phyloP scores from a whole-genome alignment of 2,888 invertebrate genomes.

The Callyntrura sp. region DNA sequence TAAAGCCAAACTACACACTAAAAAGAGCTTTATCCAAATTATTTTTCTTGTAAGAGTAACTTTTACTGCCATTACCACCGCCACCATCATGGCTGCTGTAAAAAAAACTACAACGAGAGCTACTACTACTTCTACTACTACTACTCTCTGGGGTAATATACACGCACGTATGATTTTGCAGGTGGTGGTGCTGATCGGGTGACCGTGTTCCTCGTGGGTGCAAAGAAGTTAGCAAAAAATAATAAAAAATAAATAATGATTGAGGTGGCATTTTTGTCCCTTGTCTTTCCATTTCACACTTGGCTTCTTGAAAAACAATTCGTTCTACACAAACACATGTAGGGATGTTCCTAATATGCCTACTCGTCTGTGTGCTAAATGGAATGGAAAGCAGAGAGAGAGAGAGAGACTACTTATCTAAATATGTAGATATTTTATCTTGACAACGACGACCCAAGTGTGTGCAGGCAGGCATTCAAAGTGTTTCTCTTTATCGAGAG shows the following conservation, averaged over 20 bases:
- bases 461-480: not conserved
- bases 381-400: conserved; percentile 4
- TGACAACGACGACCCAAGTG: too few relatives aligned
- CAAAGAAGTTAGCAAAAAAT: not conserved
- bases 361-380: too few relatives aligned
- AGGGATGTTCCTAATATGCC: too few relatives aligned
- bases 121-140: not conserved
- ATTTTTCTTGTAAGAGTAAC: conserved; percentile 26
- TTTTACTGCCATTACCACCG: conserved; percentile 22
- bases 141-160: conserved; percentile 33
- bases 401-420: too few relatives aligned
- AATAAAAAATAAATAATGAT: conserved; percentile 13
- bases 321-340: too few relatives aligned
- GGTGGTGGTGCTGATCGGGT: conserved; percentile 40
- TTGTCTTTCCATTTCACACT: conserved; percentile 42
- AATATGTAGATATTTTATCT: not conserved
- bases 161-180: conserved; percentile 34
- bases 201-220: too few relatives aligned
- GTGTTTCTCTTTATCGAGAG: not conserved
- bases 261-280: conserved; percentile 46
- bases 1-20: not conserved
- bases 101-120: too few relatives aligned
- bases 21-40: conserved; percentile 13
- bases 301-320: not conserved
- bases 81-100: too few relatives aligned